Conservation (phyloP, 2,797 vertebrate species). For the Sebastes trivittatus region DNA sequence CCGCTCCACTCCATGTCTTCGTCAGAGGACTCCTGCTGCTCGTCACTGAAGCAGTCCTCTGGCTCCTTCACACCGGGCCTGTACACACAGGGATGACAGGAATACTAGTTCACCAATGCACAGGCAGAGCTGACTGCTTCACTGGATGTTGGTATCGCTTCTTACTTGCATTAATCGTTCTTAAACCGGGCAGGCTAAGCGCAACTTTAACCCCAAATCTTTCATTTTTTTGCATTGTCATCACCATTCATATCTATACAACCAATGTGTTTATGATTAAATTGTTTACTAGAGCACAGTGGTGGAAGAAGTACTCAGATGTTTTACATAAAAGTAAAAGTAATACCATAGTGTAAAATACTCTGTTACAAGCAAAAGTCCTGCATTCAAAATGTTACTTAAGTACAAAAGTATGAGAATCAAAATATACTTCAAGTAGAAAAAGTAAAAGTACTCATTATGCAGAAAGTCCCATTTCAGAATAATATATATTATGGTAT, state of each 20-base stretch:
- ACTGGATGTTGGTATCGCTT: neutral
- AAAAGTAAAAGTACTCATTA: neutral
- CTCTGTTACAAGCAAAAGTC: neutral
- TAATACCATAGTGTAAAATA: neutral
- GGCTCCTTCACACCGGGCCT: constrained; percentile 79
- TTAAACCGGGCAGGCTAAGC: neutral
- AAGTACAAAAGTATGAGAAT: neutral
- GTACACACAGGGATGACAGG: constrained; percentile 10
- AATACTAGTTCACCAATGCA: constrained; percentile 11
- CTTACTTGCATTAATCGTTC: neutral
- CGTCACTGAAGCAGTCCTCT: constrained; percentile 88
- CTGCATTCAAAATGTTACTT: neutral
- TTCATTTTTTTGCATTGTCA: neutral
- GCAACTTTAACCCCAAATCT: neutral
- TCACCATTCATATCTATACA: neutral
- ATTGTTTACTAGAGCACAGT: neutral
- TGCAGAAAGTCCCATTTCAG: neutral
- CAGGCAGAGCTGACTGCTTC: neutral
- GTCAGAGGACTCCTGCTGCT: constrained; percentile 90
- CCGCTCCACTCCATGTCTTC: constrained; percentile 96
- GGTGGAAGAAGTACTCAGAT: neutral
- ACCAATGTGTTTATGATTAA: neutral
- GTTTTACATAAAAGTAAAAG: neutral
- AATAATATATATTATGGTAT: too few species aligned
- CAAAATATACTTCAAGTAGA: neutral